Percentiles rank a stretch among this genome's conserved stretches.
These are phyloP conservation scores for Phylloscopus trochiloides DNA, from an alignment of 2,113 vertebrate genomes.

Conservation along the genomic window DNA sequence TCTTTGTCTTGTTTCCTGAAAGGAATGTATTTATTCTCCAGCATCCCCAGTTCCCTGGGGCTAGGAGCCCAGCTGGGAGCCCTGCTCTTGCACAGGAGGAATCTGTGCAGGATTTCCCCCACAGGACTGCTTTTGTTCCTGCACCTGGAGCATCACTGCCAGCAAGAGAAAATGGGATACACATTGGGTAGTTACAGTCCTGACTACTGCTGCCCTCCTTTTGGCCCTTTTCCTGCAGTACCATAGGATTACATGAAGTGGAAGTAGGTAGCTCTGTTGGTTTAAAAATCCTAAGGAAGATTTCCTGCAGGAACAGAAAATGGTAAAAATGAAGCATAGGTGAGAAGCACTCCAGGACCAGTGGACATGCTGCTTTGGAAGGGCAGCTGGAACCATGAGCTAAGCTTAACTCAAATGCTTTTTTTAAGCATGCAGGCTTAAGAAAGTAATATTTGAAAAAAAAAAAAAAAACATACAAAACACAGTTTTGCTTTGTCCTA, in stretches of 20 bases:
- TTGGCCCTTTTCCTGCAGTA: neutral
- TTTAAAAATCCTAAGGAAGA: neutral
- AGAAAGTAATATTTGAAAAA: neutral
- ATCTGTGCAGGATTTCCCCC: neutral
- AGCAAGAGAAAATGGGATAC: neutral
- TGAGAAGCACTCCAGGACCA: neutral
- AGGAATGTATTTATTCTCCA: conserved; percentile 19
- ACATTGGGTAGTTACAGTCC: neutral
- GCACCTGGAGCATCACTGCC: neutral
- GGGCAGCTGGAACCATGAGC: neutral
- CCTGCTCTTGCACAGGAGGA: neutral
- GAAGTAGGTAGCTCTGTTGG: neutral
- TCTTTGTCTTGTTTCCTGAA: neutral
- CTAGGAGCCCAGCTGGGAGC: neutral
- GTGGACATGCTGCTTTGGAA: neutral
- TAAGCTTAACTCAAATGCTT: neutral
- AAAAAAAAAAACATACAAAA: rapidly evolving
- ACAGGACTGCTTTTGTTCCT: neutral
- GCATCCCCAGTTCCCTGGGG: neutral
- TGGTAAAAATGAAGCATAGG: neutral
- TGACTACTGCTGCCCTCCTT: neutral
- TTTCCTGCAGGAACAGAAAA: neutral
- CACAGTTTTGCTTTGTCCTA: neutral
- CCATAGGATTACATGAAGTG: neutral
- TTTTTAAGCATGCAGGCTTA: neutral